Percentiles rank a stretch among this genome's conserved stretches.
These are phyloP conservation scores for Noturus placidus DNA, from an alignment of 2,113 vertebrate genomes.

Conservation along the genomic window DNA sequence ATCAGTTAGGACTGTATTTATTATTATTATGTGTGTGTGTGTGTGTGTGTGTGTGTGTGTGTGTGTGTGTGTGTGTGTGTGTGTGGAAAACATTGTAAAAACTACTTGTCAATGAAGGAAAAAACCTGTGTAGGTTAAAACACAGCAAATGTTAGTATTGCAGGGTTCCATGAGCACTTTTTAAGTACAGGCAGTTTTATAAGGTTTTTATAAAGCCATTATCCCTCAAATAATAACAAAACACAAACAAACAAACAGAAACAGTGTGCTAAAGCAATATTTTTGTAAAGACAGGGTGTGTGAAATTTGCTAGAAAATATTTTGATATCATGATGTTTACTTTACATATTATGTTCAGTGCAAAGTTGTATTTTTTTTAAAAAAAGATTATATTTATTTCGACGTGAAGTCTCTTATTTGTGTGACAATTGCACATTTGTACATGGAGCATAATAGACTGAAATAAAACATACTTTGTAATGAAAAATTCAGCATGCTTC, in stretches of 20 bases:
- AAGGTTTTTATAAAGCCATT: conserved; percentile 3
- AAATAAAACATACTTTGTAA: conserved; percentile 42
- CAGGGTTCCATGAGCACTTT: background rate
- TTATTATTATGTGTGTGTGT: too few relatives aligned
- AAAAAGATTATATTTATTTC: conserved; percentile 48
- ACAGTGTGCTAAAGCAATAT: background rate
- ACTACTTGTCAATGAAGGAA: conserved; percentile 14
- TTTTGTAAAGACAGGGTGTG: background rate
- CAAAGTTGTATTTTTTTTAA: conserved; percentile 38
- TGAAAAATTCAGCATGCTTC: background rate
- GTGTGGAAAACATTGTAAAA: background rate
- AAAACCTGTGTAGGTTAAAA: background rate
- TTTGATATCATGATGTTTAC: conserved; percentile 32
- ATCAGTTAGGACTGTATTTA: background rate
- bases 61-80: background rate
- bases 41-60: too few relatives aligned
- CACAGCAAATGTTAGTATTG: conserved; percentile 1
- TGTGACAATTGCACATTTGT: conserved; percentile 52
- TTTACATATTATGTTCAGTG: conserved; percentile 21
- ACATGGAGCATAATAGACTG: conserved; percentile 34
- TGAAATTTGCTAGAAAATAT: conserved; percentile 7
- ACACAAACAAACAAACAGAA: background rate
- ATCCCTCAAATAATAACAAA: background rate
- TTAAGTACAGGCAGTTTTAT: background rate
- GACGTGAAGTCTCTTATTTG: conserved; percentile 36